Conservation (phyloP, 1,140 invertebrate genomes). For the Pseudachorutes palmiensis region DNA sequence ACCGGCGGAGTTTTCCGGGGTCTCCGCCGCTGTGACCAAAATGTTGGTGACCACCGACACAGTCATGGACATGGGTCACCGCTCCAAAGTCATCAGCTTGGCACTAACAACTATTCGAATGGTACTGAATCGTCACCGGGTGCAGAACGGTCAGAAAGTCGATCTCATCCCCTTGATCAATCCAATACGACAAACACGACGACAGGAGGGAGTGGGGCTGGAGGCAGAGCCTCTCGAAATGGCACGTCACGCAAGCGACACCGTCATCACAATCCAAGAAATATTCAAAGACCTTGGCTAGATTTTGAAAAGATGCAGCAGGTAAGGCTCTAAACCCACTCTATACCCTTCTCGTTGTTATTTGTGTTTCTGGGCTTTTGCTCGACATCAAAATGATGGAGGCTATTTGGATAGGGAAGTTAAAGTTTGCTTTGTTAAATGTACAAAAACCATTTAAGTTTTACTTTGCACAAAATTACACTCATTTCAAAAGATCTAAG, state of each 20-base stretch:
- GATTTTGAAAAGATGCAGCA: slow-evolving; percentile 96
- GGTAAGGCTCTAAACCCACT: slow-evolving; percentile 48
- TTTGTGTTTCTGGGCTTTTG: no score
- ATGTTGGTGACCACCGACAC: slow-evolving; percentile 7
- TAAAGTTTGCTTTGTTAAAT: not conserved
- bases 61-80: not conserved
- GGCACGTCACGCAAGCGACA: slow-evolving; percentile 40
- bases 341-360: not conserved
- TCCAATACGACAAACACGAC: slow-evolving; percentile 35
- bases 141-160: slow-evolving; percentile 20
- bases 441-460: not conserved
- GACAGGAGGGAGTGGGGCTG: slow-evolving; percentile 15
- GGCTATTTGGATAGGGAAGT: no score
- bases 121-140: slow-evolving; percentile 9
- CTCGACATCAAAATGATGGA: no score
- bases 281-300: slow-evolving; percentile 71
- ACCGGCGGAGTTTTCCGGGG: slow-evolving; percentile 38
- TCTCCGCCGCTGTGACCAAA: slow-evolving; percentile 19
- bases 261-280: slow-evolving; percentile 50
- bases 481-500: not conserved
- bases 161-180: slow-evolving; percentile 38
- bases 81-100: slow-evolving; percentile 38
- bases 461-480: not conserved
- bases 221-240: slow-evolving; percentile 20
- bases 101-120: slow-evolving; percentile 18